Percentiles rank a stretch among this genome's conserved stretches.
phyloP scores from a whole-genome alignment of 2,888 invertebrate genomes.

The Dyspetes luteomarginatus region DNA sequence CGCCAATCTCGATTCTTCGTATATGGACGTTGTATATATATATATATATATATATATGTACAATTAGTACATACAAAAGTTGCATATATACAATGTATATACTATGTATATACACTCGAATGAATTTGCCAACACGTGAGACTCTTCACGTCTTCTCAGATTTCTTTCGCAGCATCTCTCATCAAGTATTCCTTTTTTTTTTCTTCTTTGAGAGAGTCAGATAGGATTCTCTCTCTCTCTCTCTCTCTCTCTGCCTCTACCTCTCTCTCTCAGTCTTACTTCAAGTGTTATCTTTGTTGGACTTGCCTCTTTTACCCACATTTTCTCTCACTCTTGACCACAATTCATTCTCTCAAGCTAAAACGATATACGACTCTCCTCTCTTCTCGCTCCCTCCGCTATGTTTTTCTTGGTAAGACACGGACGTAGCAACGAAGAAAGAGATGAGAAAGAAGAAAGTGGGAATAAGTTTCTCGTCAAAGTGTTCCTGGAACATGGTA shows the following conservation, averaged over 20 bases:
- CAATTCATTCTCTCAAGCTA: conserved; percentile 51
- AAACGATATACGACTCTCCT: conserved; percentile 20
- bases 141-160: conserved; percentile 71
- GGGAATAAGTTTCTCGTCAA: conserved; percentile 67
- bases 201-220: conserved; percentile 48
- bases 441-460: conserved; percentile 48
- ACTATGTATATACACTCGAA: conserved; percentile 32
- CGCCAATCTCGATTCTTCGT: conserved; percentile 72
- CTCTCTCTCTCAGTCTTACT: conserved; percentile 60
- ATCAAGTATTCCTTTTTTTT: conserved; percentile 26
- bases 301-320: conserved; percentile 50
- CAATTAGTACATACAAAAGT: conserved; percentile 38
- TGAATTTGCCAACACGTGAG: conserved; percentile 53
- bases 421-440: not conserved
- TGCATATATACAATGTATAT: conserved; percentile 59
- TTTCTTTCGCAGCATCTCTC: conserved; percentile 58
- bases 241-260: conserved; percentile 67
- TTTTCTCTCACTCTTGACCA: conserved; percentile 27
- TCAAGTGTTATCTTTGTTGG: conserved; percentile 60
- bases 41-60: not conserved
- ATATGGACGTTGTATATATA: conserved; percentile 64
- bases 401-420: conserved; percentile 71
- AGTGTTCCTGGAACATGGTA: conserved; percentile 76
- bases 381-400: conserved; percentile 59
- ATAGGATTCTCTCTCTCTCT: too few species aligned